Conservation (phyloP, 2,888 invertebrate genomes). For the Harpagoxenus sublaevis region DNA sequence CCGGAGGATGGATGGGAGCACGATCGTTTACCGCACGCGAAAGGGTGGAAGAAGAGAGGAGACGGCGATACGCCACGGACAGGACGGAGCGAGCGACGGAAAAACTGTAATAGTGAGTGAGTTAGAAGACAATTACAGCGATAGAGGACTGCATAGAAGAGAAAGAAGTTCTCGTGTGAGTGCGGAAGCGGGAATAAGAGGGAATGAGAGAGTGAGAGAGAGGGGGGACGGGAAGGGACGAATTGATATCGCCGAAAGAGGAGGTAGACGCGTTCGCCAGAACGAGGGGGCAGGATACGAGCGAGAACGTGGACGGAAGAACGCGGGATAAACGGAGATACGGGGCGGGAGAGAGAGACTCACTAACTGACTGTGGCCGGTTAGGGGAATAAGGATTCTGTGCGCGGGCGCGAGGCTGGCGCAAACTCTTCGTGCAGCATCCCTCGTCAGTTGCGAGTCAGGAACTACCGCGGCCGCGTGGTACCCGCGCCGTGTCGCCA, state of each 20-base stretch:
- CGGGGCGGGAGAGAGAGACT: slow-evolving; percentile 56
- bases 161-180: slow-evolving; percentile 49
- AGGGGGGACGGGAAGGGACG: slow-evolving; percentile 25
- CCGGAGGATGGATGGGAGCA: slow-evolving; percentile 56
- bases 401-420: slow-evolving; percentile 84
- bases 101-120: slow-evolving; percentile 73
- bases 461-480: slow-evolving; percentile 83
- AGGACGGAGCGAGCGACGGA: slow-evolving; percentile 49
- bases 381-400: slow-evolving; percentile 78
- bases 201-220: not conserved
- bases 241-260: slow-evolving; percentile 56
- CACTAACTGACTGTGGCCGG: slow-evolving; percentile 74
- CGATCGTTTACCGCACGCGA: slow-evolving; percentile 29
- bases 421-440: slow-evolving; percentile 85
- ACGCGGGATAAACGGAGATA: slow-evolving; percentile 41
- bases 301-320: slow-evolving; percentile 59
- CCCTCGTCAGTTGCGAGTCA: slow-evolving; percentile 85
- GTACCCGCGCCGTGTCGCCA: slow-evolving; percentile 30
- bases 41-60: slow-evolving; percentile 19
- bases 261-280: slow-evolving; percentile 50
- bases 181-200: slow-evolving; percentile 18
- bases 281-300: slow-evolving; percentile 27
- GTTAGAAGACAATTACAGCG: slow-evolving; percentile 52
- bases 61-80: slow-evolving; percentile 35
- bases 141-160: slow-evolving; percentile 47